Evolutionary conservation across 2,888 invertebrate genomes (phyloP).

Genomic region (Hirtodrosophila duncani): DNA sequence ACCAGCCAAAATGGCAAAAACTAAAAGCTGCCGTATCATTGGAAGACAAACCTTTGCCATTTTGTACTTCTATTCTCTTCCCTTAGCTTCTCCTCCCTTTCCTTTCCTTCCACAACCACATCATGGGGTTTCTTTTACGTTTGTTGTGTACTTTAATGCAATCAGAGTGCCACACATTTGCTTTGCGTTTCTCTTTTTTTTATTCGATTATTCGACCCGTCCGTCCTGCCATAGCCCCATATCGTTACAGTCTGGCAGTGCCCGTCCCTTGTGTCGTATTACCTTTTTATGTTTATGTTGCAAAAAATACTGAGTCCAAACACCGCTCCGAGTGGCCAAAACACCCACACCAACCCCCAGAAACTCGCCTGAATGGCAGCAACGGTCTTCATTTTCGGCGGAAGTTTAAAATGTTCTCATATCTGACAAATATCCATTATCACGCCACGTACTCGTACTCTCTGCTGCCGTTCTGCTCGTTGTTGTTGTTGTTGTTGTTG

Average conservation of each 20-base stretch:
- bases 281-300: slow-evolving; percentile 69
- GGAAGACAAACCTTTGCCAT: slow-evolving; percentile 44
- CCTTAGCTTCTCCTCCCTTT: slow-evolving; percentile 2
- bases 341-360: slow-evolving; percentile 17
- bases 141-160: slow-evolving; percentile 58
- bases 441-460: slow-evolving; percentile 63
- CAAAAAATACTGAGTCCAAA: slow-evolving; percentile 34
- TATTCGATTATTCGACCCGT: too few species aligned
- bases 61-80: slow-evolving; percentile 16
- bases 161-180: slow-evolving; percentile 49
- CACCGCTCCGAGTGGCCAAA: slow-evolving; percentile 38
- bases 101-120: too few species aligned
- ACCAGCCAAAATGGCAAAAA: slow-evolving; percentile 6
- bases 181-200: too few species aligned
- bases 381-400: slow-evolving; percentile 27
- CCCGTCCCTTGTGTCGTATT: slow-evolving; percentile 61
- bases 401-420: slow-evolving; percentile 70
- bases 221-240: slow-evolving; percentile 18
- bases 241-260: slow-evolving; percentile 25
- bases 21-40: slow-evolving; percentile 63
- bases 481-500: slow-evolving; percentile 32
- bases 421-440: slow-evolving; percentile 73
- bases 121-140: slow-evolving; percentile 23
- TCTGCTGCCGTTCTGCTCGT: background rate
- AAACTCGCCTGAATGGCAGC: background rate